A percentile compares a stretch with the other conserved stretches of the same genome.
phyloP scores from a whole-genome alignment of 2,888 invertebrate species.

The Chirona hameri region DNA sequence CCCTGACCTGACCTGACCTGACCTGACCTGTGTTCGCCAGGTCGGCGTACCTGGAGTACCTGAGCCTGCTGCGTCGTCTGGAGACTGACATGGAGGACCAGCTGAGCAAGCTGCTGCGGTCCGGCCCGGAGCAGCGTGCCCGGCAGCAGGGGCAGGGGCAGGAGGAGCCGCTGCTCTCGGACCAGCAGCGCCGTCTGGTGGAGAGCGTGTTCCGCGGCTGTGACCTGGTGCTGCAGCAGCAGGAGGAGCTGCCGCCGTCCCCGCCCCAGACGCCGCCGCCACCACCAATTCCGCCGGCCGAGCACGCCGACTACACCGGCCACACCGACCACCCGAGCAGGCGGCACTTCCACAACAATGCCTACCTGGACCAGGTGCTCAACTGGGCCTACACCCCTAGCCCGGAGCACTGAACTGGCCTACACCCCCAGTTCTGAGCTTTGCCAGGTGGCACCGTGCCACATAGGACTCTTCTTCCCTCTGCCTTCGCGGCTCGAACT shows the following conservation, averaged over 20 bases:
- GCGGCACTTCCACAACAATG: not conserved
- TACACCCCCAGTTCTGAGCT: too few relatives aligned
- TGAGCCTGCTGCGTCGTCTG: not conserved
- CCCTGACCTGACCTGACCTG: not conserved
- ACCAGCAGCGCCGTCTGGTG: not conserved
- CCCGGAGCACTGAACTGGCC: too few relatives aligned
- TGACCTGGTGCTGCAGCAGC: constrained; percentile 13
- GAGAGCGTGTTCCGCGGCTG: constrained; percentile 25
- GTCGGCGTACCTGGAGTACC: constrained; percentile 25
- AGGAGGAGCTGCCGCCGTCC: too few relatives aligned
- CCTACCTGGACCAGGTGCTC: constrained; percentile 10
- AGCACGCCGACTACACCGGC: too few relatives aligned
- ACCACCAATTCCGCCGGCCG: not conserved
- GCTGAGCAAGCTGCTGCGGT: not conserved
- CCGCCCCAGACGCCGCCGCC: not conserved
- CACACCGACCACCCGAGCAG: not conserved
- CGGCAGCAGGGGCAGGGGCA: too few relatives aligned
- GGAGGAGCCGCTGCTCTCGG: not conserved
- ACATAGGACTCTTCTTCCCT: too few relatives aligned
- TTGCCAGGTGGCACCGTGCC: too few relatives aligned
- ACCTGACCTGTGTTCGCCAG: not conserved
- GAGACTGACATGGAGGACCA: not conserved
- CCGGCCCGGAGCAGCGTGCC: too few relatives aligned
- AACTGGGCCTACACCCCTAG: not conserved
- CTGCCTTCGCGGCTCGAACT: too few relatives aligned